These are phyloP conservation scores for Chroicocephalus ridibundus DNA, from an alignment of 2,113 vertebrate genomes.

Conservation along the genomic window DNA sequence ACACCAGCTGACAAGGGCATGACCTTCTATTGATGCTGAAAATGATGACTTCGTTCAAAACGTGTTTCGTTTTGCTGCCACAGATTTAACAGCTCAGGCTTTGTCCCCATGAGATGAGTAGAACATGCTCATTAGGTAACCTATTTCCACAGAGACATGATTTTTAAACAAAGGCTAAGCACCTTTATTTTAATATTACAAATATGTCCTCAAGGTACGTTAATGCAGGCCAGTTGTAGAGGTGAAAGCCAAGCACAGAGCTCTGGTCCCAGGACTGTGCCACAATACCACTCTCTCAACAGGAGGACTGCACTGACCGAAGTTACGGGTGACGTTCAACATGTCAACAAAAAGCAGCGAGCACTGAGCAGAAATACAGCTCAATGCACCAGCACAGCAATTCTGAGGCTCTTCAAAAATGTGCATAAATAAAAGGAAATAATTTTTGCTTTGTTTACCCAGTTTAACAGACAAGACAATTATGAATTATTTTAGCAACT, in stretches of 20 bases:
- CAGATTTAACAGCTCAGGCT: background rate
- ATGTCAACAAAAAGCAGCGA: background rate
- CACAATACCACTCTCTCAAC: background rate
- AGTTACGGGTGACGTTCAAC: background rate
- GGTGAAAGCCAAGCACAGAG: background rate
- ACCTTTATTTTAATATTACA: background rate
- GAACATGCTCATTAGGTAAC: conserved; percentile 12
- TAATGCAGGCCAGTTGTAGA: background rate
- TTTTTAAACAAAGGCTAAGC: background rate
- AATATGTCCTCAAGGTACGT: background rate
- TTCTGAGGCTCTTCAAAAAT: background rate
- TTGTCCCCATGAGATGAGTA: background rate
- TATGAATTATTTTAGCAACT: conserved; percentile 29
- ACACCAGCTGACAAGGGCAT: background rate
- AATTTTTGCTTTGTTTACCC: background rate
- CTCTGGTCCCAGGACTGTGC: background rate
- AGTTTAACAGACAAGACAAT: background rate
- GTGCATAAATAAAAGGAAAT: background rate
- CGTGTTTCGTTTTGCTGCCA: background rate
- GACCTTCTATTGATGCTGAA: conserved; percentile 19
- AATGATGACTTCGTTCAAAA: conserved; percentile 28
- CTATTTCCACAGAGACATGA: background rate
- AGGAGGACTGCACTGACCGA: background rate
- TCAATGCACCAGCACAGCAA: background rate
- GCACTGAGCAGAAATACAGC: background rate